These are phyloP conservation scores for Tapirus terrestris DNA, from an alignment of 2,113 vertebrate species.

Conservation along the genomic window DNA sequence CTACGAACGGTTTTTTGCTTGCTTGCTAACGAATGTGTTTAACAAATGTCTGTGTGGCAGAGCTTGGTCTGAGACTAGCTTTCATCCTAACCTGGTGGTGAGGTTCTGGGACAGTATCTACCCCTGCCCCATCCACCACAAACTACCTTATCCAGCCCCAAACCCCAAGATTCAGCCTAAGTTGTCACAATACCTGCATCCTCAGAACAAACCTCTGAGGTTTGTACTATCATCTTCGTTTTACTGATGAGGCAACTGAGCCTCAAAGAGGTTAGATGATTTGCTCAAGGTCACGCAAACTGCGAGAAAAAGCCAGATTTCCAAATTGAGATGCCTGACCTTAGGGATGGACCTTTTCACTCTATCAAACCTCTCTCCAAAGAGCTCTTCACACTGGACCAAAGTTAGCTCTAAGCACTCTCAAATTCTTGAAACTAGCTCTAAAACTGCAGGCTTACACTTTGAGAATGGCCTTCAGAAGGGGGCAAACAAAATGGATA, in stretches of 20 bases:
- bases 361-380: not conserved
- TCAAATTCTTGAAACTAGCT: slow-evolving; percentile 4
- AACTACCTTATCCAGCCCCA: not conserved
- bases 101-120: not conserved
- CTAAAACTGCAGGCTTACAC: slow-evolving; percentile 37
- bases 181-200: not conserved
- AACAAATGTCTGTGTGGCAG: not conserved
- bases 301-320: not conserved
- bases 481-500: not conserved
- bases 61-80: not conserved
- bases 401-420: not conserved
- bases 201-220: slow-evolving; percentile 6
- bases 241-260: slow-evolving; percentile 35
- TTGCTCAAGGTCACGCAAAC: not conserved
- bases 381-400: slow-evolving; percentile 29
- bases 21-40: not conserved
- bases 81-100: not conserved
- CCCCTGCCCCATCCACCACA: not conserved
- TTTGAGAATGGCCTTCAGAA: slow-evolving; percentile 50
- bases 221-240: not conserved
- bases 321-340: not conserved
- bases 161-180: not conserved
- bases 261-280: not conserved
- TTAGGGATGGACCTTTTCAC: not conserved
- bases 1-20: not conserved